These are phyloP conservation scores for Lerema accius DNA, from an alignment of 1,140 invertebrate genomes.

Conservation along the genomic window DNA sequence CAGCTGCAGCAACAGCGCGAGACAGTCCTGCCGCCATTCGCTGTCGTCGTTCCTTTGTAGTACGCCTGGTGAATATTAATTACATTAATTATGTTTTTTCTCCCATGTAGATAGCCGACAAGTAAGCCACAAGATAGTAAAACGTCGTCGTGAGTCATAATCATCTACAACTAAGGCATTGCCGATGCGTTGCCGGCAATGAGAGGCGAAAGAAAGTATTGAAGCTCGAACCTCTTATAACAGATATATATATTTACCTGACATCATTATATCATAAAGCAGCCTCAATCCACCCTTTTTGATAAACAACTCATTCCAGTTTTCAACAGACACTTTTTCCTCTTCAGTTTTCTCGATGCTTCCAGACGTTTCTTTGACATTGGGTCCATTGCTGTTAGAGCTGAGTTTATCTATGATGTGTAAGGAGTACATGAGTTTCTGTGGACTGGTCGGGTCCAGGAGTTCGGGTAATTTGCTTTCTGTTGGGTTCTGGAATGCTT, in stretches of 20 bases:
- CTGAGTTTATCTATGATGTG: constrained; percentile 92
- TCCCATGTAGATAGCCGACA: too few species aligned
- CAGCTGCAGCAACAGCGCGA: constrained; percentile 92
- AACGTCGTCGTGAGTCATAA: too few species aligned
- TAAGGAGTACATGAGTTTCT: constrained; percentile 97
- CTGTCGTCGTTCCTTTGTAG: constrained; percentile 88
- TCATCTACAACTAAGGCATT: too few species aligned
- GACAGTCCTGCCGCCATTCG: constrained; percentile 97
- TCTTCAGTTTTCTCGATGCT: constrained; percentile 69
- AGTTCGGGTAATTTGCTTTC: constrained; percentile 87
- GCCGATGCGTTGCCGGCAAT: too few species aligned
- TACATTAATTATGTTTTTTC: too few species aligned
- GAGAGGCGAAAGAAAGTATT: too few species aligned
- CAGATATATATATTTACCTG: constrained; percentile 82
- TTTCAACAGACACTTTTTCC: constrained; percentile 72
- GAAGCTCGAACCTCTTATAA: too few species aligned
- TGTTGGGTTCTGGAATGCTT: constrained; percentile 90
- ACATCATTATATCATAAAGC: constrained; percentile 96
- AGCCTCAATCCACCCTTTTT: constrained; percentile 93
- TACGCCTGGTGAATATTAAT: constrained; percentile 79
- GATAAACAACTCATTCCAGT: constrained; percentile 92
- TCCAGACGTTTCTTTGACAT: constrained; percentile 52
- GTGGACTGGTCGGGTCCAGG: constrained; percentile 93
- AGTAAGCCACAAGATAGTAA: too few species aligned
- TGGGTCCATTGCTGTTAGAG: constrained; percentile 57